phyloP scores from a whole-genome alignment of 2,797 vertebrate genomes.

The Microctenopoma lineatum region DNA sequence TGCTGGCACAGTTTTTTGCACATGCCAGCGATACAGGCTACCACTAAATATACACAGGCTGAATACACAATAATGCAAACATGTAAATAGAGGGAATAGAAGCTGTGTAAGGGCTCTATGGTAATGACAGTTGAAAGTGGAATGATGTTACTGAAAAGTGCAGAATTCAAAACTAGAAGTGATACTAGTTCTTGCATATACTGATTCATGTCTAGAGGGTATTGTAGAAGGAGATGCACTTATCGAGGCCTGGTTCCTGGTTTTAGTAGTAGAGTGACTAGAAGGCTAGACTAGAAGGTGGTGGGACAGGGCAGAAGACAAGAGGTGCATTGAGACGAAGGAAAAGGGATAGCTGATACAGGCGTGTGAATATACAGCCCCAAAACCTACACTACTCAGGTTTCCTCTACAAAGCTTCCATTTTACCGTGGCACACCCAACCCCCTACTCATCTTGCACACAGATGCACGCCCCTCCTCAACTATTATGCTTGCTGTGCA shows the following conservation, averaged over 20 bases:
- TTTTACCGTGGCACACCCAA: constrained; percentile 61
- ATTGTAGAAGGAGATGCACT: constrained; percentile 1
- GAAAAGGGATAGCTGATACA: constrained; percentile 71
- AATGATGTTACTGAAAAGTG: neutral
- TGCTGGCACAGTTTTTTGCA: constrained; percentile 43
- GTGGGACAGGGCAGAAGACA: constrained; percentile 62
- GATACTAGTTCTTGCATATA: neutral
- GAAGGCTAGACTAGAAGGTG: constrained; percentile 4
- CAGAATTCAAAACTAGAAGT: neutral
- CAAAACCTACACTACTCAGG: constrained; percentile 63
- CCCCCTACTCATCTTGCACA: constrained; percentile 57
- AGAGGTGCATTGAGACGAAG: constrained; percentile 64
- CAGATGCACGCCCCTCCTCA: constrained; percentile 50
- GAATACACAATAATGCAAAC: constrained; percentile 13
- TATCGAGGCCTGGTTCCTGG: constrained; percentile 18
- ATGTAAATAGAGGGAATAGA: constrained; percentile 3
- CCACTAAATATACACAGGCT: constrained; percentile 32
- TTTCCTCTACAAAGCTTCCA: constrained; percentile 76
- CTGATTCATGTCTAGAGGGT: neutral
- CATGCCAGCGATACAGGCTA: constrained; percentile 22
- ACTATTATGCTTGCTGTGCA: constrained; percentile 36
- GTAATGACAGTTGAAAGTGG: neutral
- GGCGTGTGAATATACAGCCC: constrained; percentile 65
- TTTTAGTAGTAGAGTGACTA: constrained; percentile 36
- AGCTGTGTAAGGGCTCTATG: constrained; percentile 5